Conservation (phyloP, 2,888 invertebrate genomes). For the Rhodophaea formosa region DNA sequence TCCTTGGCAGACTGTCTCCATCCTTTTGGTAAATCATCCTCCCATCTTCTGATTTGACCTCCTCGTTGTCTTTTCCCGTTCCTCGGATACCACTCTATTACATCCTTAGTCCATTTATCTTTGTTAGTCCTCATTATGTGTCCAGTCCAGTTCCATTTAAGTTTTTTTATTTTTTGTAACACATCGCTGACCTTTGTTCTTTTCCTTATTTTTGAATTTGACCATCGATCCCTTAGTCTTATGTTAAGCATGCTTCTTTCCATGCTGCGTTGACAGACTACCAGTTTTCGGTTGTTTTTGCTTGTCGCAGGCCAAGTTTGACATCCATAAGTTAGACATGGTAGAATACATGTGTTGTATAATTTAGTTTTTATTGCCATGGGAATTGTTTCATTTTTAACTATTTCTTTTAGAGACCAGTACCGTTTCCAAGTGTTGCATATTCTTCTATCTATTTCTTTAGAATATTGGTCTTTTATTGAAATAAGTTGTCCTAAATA, state of each 20-base stretch:
- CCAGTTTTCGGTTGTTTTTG: neutral
- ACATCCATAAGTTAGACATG: conserved; percentile 12
- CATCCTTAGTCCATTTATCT: too few relatives aligned
- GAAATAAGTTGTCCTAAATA: neutral
- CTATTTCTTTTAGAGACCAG: conserved; percentile 12
- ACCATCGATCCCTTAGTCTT: neutral
- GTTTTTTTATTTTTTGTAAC: too few relatives aligned
- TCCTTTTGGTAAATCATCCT: too few relatives aligned
- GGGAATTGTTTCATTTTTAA: neutral
- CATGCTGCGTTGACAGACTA: neutral
- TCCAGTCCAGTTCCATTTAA: too few relatives aligned
- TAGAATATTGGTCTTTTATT: neutral
- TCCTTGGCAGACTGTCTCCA: too few relatives aligned
- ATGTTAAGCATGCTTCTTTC: neutral
- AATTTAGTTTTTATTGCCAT: neutral
- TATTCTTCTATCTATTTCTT: conserved; percentile 9
- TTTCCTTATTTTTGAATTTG: neutral
- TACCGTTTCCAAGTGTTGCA: conserved; percentile 13
- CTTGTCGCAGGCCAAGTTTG: conserved; percentile 15
- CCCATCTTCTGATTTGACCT: too few relatives aligned
- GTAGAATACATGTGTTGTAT: too few relatives aligned
- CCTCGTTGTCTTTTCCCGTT: too few relatives aligned
- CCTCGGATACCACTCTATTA: too few relatives aligned
- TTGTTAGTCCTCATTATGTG: too few relatives aligned
- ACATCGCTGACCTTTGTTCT: too few relatives aligned